Conservation (phyloP, 2,797 vertebrate genomes). For the Chelidonichthys spinosus region DNA sequence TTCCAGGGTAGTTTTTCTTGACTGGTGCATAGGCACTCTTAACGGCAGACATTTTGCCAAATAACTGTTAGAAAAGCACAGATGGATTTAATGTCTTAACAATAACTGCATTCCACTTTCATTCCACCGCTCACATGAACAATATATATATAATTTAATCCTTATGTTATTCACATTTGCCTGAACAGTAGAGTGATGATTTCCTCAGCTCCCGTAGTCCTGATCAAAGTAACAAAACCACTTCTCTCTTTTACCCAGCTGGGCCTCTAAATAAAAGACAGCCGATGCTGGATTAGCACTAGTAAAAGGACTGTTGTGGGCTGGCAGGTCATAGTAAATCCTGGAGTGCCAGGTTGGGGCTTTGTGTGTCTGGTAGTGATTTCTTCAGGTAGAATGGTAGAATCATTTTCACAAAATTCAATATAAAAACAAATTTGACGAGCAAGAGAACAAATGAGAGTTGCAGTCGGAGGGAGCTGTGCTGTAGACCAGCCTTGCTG, state of each 20-base stretch:
- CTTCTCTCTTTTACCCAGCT: conserved; percentile 21
- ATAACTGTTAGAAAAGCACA: too few species aligned
- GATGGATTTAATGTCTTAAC: background rate
- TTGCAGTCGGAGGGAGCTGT: conserved; percentile 20
- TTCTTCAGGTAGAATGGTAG: conserved; percentile 53
- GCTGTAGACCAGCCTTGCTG: conserved; percentile 6
- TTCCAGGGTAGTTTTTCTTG: background rate
- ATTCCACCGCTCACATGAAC: conserved; percentile 23
- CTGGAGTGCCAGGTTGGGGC: conserved; percentile 31
- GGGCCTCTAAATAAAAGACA: conserved; percentile 33
- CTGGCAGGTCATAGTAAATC: conserved; percentile 39
- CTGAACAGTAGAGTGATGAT: conserved; percentile 59
- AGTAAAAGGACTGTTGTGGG: conserved; percentile 57
- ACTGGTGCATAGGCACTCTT: background rate
- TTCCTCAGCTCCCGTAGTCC: conserved; percentile 51
- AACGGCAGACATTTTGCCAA: too few species aligned
- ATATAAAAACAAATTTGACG: conserved; percentile 52
- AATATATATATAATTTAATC: conserved; percentile 40
- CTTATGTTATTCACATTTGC: conserved; percentile 65
- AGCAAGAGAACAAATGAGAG: conserved; percentile 22
- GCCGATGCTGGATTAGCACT: conserved; percentile 28
- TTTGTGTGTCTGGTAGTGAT: conserved; percentile 28
- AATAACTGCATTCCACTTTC: background rate
- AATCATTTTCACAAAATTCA: conserved; percentile 58
- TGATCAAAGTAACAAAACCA: conserved; percentile 69